These are phyloP conservation scores for Apodemus speciosus DNA, from an alignment of 2,113 vertebrate genomes.

Conservation along the genomic window DNA sequence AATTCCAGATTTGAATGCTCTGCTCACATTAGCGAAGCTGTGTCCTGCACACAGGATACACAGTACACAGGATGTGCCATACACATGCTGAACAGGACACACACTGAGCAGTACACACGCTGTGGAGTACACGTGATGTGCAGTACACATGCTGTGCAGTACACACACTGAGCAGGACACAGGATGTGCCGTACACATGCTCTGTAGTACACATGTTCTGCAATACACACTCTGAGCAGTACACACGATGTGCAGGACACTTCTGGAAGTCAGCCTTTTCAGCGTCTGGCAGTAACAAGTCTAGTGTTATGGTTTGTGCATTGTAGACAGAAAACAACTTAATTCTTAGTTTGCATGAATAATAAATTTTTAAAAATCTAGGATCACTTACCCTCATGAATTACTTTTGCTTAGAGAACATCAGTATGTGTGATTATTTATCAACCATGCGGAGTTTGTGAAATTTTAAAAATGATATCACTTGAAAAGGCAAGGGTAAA, in stretches of 20 bases:
- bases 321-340: neutral
- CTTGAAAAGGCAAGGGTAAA: neutral
- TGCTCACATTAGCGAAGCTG: neutral
- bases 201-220: too few species aligned
- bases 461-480: conserved; percentile 13
- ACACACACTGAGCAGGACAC: too few species aligned
- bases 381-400: neutral
- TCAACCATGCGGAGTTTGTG: neutral
- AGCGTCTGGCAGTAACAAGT: neutral
- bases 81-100: too few species aligned
- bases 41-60: neutral
- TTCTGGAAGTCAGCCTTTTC: neutral
- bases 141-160: too few species aligned
- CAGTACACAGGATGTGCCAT: too few species aligned
- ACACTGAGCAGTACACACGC: fast-evolving
- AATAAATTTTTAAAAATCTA: neutral
- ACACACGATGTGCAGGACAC: too few species aligned
- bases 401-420: conserved; percentile 29
- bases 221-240: too few species aligned
- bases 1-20: neutral
- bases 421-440: neutral
- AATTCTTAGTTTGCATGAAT: neutral
- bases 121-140: too few species aligned
- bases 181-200: too few species aligned
- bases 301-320: neutral